These are phyloP conservation scores for Nyctalus aviator DNA, from an alignment of 2,797 vertebrate genomes.

Conservation along the genomic window DNA sequence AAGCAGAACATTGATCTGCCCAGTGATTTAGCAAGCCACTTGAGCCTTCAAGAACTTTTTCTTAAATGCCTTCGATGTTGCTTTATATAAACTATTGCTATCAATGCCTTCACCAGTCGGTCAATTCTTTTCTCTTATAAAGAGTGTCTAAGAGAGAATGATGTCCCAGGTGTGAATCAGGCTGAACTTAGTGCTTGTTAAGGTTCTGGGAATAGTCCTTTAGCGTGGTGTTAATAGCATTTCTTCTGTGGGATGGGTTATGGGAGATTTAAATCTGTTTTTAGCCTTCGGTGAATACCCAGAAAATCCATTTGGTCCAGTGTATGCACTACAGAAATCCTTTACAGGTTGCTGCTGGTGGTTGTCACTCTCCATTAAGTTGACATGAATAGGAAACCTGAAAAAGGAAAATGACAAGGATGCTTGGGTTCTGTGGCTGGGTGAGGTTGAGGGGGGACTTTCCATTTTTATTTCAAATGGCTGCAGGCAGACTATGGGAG, in stretches of 20 bases:
- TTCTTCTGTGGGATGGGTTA: neutral
- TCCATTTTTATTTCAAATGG: constrained; percentile 44
- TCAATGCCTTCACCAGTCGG: neutral
- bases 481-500: neutral
- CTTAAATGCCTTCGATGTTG: neutral
- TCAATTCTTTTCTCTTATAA: neutral
- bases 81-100: neutral
- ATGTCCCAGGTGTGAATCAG: neutral
- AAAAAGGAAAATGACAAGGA: neutral
- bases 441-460: neutral
- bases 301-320: constrained; percentile 5
- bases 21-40: neutral
- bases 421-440: neutral
- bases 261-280: neutral
- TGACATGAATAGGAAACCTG: neutral
- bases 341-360: neutral
- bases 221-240: neutral
- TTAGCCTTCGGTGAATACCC: neutral
- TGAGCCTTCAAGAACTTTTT: neutral
- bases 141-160: neutral
- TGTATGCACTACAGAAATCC: neutral
- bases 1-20: neutral
- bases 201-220: neutral
- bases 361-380: neutral
- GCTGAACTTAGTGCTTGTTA: neutral